Percentiles rank a stretch among this genome's conserved stretches.
These are phyloP conservation scores for Rotaria macrura DNA, from an alignment of 2,888 invertebrate species.

Conservation along the genomic window DNA sequence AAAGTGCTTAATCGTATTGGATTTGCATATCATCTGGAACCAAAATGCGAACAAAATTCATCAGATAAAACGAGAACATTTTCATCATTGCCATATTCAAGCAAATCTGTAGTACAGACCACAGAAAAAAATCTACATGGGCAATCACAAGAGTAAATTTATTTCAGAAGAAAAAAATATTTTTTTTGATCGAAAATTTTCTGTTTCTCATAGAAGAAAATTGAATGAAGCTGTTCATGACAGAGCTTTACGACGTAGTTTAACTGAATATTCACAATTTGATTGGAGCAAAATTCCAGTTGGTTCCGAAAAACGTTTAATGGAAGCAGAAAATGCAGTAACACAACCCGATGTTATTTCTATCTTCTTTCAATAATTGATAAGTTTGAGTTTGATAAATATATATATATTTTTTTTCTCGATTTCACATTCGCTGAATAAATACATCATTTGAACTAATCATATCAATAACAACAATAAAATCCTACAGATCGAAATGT, in stretches of 20 bases:
- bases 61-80: neutral
- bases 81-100: neutral
- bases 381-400: neutral
- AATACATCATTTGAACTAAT: too few relatives aligned
- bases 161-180: too few relatives aligned
- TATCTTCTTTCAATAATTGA: neutral
- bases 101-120: neutral
- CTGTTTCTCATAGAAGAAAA: neutral
- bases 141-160: neutral
- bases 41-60: neutral
- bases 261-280: neutral
- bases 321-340: neutral
- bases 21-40: neutral
- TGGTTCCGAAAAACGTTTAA: neutral
- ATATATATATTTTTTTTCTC: neutral
- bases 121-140: neutral
- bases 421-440: neutral
- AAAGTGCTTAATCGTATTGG: neutral
- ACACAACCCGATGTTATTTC: slow-evolving; percentile 7
- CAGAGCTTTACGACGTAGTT: neutral
- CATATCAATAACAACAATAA: too few relatives aligned
- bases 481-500: too few relatives aligned
- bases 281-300: neutral
- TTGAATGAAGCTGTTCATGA: neutral
- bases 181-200: too few relatives aligned